A percentile compares a stretch with the other conserved stretches of the same genome.
Conservation (phyloP, 2,113 vertebrate species). For the Myrmecobius fasciatus region DNA sequence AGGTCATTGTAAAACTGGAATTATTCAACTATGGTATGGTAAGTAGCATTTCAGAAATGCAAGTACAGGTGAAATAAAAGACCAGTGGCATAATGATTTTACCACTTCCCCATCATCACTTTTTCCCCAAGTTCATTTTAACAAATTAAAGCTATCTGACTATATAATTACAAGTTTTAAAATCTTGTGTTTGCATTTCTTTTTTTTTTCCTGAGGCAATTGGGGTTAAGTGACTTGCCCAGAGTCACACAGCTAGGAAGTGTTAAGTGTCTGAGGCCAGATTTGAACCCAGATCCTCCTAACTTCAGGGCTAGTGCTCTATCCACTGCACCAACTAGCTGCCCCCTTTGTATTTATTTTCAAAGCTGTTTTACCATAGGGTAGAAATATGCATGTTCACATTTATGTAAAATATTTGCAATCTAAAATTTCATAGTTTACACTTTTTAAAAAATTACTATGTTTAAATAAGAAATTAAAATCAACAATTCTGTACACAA, state of each 20-base stretch:
- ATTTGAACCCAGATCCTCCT: too few species aligned
- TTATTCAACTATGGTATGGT: constrained; percentile 59
- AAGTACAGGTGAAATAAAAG: constrained; percentile 59
- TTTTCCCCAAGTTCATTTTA: constrained; percentile 43
- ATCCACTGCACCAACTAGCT: too few species aligned
- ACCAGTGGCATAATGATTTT: constrained; percentile 42
- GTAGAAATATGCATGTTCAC: constrained; percentile 70
- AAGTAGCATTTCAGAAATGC: constrained; percentile 59
- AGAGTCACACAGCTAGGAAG: too few species aligned
- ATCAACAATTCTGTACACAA: constrained; percentile 50
- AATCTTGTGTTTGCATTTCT: constrained; percentile 58
- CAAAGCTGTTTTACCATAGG: constrained; percentile 66
- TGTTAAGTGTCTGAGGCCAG: too few species aligned
- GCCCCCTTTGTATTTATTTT: constrained; percentile 63
- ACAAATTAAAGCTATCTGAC: constrained; percentile 19
- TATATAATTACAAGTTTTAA: constrained; percentile 67
- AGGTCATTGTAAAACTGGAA: constrained; percentile 57
- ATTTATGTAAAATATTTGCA: constrained; percentile 70
- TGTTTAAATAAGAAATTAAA: constrained; percentile 80
- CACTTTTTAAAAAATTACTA: constrained; percentile 65
- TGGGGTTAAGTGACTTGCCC: too few species aligned
- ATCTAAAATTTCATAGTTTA: constrained; percentile 63
- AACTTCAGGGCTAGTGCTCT: too few species aligned
- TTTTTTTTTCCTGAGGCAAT: too few species aligned
- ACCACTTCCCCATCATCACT: constrained; percentile 40